Evolutionary conservation across 2,888 invertebrate genomes (phyloP).

Genomic region (Mythimna vitellina): DNA sequence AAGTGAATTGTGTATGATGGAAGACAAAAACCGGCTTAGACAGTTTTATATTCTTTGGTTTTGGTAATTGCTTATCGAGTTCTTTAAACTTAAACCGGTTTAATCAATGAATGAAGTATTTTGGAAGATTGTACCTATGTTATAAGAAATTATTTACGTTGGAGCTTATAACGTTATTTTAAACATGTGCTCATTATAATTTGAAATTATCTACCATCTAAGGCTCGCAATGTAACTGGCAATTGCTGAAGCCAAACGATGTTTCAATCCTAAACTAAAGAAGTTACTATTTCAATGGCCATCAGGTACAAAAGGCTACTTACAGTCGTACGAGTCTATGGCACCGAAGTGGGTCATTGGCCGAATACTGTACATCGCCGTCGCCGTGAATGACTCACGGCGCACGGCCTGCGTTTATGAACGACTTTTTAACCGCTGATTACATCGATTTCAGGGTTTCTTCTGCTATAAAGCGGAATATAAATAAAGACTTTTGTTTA

Average conservation of each 20-base stretch:
- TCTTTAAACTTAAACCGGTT: background rate
- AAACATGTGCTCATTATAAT: background rate
- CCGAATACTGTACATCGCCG: conserved; percentile 82
- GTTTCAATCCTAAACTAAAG: conserved; percentile 23
- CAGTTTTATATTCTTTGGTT: background rate
- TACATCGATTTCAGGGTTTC: conserved; percentile 71
- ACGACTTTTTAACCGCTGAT: conserved; percentile 76
- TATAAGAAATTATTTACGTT: background rate
- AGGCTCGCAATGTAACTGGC: background rate
- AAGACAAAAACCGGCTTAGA: background rate
- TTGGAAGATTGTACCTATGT: conserved; percentile 1
- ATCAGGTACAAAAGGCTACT: conserved; percentile 50
- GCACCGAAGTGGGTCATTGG: conserved; percentile 86
- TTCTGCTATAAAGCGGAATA: conserved; percentile 50
- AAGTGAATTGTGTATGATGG: background rate
- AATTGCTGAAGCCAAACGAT: conserved; percentile 8
- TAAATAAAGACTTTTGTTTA: conserved; percentile 56
- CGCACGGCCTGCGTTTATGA: conserved; percentile 77
- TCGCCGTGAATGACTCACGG: conserved; percentile 80
- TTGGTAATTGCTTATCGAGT: background rate
- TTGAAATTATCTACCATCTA: conserved; percentile 5
- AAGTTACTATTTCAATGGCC: conserved; percentile 37
- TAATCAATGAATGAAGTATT: background rate
- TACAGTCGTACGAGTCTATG: conserved; percentile 68
- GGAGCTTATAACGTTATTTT: background rate